Percentiles rank a stretch among this genome's conserved stretches.
These are phyloP conservation scores for Steinernema carpocapsae DNA, from an alignment of 2,888 invertebrate genomes.

Conservation along the genomic window DNA sequence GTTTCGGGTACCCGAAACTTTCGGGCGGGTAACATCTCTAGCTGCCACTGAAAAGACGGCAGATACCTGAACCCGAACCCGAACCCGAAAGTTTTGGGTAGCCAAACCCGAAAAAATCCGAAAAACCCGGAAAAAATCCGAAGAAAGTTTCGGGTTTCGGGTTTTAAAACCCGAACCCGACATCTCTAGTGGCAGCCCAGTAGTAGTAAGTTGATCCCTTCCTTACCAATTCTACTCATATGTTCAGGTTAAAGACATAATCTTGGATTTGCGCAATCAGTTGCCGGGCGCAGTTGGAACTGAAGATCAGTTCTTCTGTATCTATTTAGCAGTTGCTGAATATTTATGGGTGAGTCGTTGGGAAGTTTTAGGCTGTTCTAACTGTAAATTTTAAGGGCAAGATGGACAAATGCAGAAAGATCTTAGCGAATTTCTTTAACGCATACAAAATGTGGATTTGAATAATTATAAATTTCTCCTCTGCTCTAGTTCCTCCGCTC, in stretches of 20 bases:
- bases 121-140: too few species aligned
- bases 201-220: background rate
- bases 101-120: too few species aligned
- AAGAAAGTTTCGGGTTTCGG: too few species aligned
- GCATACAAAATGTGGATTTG: background rate
- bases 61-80: too few species aligned
- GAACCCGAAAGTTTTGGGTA: too few species aligned
- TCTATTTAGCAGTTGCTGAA: background rate
- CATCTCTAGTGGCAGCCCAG: too few species aligned
- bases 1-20: too few species aligned
- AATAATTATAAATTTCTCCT: too few species aligned
- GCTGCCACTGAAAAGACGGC: too few species aligned
- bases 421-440: background rate
- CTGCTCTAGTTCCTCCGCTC: constrained; percentile 38
- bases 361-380: background rate
- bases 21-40: too few species aligned
- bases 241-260: background rate
- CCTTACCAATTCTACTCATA: background rate
- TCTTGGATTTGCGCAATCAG: background rate
- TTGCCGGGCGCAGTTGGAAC: background rate
- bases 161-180: too few species aligned
- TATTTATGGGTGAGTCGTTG: background rate
- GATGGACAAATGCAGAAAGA: background rate
- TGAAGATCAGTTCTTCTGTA: background rate
- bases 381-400: background rate